Conservation (phyloP, 2,113 vertebrate species). For the Tenrec ecaudatus region DNA sequence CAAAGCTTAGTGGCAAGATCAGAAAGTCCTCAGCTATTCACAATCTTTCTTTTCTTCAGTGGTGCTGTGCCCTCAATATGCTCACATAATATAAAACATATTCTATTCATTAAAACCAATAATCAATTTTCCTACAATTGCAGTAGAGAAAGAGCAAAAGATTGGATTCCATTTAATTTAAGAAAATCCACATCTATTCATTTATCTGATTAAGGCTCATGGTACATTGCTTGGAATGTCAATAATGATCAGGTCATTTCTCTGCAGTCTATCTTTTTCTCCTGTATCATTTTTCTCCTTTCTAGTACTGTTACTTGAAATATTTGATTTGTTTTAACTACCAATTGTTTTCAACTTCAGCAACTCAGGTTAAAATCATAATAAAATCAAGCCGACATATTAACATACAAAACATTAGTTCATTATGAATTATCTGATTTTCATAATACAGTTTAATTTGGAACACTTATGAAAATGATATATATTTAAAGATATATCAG, state of each 20-base stretch:
- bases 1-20: neutral
- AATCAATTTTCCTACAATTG: neutral
- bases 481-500: neutral
- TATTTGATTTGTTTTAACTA: conserved; percentile 4
- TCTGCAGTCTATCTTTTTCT: neutral
- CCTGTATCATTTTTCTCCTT: neutral
- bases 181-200: conserved; percentile 3
- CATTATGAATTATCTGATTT: neutral
- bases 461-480: conserved; percentile 16
- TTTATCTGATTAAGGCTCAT: neutral
- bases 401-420: conserved; percentile 1
- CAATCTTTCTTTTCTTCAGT: neutral
- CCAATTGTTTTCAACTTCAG: conserved; percentile 22
- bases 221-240: neutral
- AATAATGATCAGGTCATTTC: conserved; percentile 19
- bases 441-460: conserved; percentile 25
- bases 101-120: neutral
- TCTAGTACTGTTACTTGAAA: conserved; percentile 22
- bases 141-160: neutral
- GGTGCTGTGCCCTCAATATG: neutral
- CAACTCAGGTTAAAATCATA: neutral
- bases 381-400: conserved; percentile 1
- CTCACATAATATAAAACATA: neutral
- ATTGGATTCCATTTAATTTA: neutral
- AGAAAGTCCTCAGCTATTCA: conserved; percentile 24